These are phyloP conservation scores for Polyodon spathula DNA, from an alignment of 2,113 vertebrate genomes.

Conservation along the genomic window DNA sequence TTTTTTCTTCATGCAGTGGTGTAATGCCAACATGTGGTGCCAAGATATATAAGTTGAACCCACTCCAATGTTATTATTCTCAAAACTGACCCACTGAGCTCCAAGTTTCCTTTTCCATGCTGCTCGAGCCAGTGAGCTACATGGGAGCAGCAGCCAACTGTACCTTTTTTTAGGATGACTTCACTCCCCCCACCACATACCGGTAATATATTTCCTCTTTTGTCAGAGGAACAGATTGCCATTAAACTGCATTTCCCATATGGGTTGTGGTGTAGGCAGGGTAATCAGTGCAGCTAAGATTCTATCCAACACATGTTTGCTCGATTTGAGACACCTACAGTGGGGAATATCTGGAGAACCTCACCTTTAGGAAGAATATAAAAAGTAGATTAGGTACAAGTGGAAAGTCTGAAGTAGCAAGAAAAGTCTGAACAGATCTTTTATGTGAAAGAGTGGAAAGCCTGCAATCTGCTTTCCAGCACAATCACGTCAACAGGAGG, in stretches of 20 bases:
- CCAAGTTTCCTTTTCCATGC: conserved; percentile 4
- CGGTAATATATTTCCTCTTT: conserved; percentile 6
- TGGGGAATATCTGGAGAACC: conserved; percentile 13
- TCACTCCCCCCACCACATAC: conserved; percentile 7
- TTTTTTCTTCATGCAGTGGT: conserved; percentile 12
- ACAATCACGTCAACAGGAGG: too few relatives aligned
- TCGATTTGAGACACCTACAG: conserved; percentile 18
- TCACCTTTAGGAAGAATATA: conserved; percentile 6
- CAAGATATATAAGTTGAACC: conserved; percentile 9
- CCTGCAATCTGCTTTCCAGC: too few relatives aligned
- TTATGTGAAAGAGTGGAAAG: too few relatives aligned
- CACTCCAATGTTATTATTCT: conserved; percentile 13
- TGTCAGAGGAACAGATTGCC: conserved; percentile 10
- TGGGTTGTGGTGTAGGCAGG: conserved; percentile 8
- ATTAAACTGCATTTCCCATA: conserved; percentile 18
- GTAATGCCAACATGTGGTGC: conserved; percentile 17
- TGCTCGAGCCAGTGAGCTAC: conserved; percentile 9
- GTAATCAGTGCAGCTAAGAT: conserved; percentile 6
- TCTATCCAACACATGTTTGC: conserved; percentile 14
- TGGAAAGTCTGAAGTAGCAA: too few relatives aligned
- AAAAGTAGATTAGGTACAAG: too few relatives aligned
- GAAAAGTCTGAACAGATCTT: too few relatives aligned
- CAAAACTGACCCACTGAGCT: conserved; percentile 17
- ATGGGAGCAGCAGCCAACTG: conserved; percentile 7
- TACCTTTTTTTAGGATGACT: conserved; percentile 5